phyloP scores from a whole-genome alignment of 2,113 vertebrate species.

The Aramus guarauna region DNA sequence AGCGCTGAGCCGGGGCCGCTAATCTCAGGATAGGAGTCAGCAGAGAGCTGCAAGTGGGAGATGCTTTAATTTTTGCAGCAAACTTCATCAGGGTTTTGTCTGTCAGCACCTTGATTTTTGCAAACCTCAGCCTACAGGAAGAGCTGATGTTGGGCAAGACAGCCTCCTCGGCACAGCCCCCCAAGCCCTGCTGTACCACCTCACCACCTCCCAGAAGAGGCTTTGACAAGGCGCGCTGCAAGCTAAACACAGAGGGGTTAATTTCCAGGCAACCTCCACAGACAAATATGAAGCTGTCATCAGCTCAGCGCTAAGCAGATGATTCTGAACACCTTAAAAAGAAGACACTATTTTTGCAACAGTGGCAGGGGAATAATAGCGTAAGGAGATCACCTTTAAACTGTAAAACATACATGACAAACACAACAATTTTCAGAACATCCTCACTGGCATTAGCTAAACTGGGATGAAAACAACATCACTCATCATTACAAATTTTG shows the following conservation, averaged over 20 bases:
- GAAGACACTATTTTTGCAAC: slow-evolving; percentile 18
- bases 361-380: not conserved
- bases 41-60: not conserved
- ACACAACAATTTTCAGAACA: slow-evolving; percentile 30
- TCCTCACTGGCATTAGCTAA: slow-evolving; percentile 12
- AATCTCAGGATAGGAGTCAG: not conserved
- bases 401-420: slow-evolving; percentile 8
- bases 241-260: not conserved
- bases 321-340: slow-evolving; percentile 23
- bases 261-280: not conserved
- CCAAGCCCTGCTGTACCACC: not conserved
- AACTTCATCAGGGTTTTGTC: not conserved
- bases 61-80: not conserved
- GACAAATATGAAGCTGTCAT: not conserved
- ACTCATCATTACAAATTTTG: slow-evolving; percentile 31
- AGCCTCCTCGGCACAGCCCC: not conserved
- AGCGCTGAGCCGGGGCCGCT: not conserved
- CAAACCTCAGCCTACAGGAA: not conserved
- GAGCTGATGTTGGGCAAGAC: not conserved
- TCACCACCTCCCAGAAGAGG: not conserved
- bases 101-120: slow-evolving; percentile 16
- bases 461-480: slow-evolving; percentile 13
- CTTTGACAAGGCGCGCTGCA: not conserved
- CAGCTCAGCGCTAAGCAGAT: not conserved
- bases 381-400: slow-evolving; percentile 14